Evolutionary conservation across 2,113 vertebrate genomes (phyloP).

Genomic region (Actinemys pallida): DNA sequence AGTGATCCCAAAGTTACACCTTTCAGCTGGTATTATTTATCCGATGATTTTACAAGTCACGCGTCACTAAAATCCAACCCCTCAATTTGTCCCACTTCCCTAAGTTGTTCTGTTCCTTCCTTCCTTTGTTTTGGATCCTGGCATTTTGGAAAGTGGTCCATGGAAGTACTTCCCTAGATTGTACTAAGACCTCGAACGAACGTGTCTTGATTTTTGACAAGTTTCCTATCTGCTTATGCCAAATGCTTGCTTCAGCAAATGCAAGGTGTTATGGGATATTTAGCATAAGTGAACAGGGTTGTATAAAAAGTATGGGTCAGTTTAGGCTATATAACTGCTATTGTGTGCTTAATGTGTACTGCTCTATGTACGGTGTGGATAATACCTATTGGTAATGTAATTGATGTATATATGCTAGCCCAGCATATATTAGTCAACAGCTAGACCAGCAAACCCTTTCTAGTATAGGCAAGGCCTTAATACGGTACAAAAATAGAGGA

Average conservation of each 20-base stretch:
- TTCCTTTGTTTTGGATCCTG: background rate
- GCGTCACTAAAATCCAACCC: background rate
- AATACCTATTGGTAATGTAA: background rate
- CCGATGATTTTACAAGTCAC: background rate
- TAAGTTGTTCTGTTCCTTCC: background rate
- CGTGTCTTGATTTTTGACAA: background rate
- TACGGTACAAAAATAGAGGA: background rate
- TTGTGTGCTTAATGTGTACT: background rate
- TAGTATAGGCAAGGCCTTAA: background rate
- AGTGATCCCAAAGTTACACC: background rate
- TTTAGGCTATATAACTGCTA: background rate
- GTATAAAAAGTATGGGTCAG: background rate
- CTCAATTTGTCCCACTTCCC: background rate
- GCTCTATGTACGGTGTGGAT: background rate
- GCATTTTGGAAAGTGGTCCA: background rate
- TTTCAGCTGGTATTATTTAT: background rate
- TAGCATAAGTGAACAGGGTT: background rate
- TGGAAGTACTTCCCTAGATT: background rate
- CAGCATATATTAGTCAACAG: background rate
- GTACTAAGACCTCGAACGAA: background rate
- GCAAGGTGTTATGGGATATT: background rate
- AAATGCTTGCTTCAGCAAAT: background rate
- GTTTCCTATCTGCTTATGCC: background rate
- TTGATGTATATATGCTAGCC: background rate
- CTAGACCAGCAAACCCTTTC: rapidly evolving